Evolutionary conservation across 1,140 invertebrate species (phyloP), one percentile per base, ranked within the genome.

Genomic region (Zaprionus lachaisei): DNA sequence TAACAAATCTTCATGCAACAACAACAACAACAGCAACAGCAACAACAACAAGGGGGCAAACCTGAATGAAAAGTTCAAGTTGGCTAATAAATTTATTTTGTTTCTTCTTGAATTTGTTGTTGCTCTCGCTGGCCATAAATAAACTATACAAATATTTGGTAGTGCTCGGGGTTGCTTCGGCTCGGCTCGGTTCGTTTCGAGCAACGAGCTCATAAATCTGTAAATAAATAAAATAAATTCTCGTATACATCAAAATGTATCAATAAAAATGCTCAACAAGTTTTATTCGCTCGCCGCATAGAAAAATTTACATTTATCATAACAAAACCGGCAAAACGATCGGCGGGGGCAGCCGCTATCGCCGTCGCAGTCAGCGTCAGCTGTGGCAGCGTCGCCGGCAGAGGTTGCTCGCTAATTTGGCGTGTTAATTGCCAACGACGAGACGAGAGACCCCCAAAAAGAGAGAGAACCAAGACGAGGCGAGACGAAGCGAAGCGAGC

Each of bases 251-350:
- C 84, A 87, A 89, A 87, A 89, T 76, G 83, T 89, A 87, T 87
- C 83, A 87, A 87, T 87, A 87, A 87, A 89, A 89, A 89, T 89
- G 83, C 83, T 87, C 84, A 89, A 87, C 83, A 89, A 87, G 83
- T 89, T 87, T 87, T 86, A 68, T 72, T 66, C 38, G 58, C 51
- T 41, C 51, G 60, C 38, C 41, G 55, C 55, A 73, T 67, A 73
- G 70, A 78, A 74, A 77, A 67, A 73, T 80, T 80, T 72, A 80
- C 77, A 80, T 80, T 80, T 77, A 80, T 80, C 77, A 80, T 69
- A 77, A 73, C 51, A 73, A 64, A 73, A 68, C 58, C 60, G 55
- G 60, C 71, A 63, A 68, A 68, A 71, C 64, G 76, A 74, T 77
- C 60, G 6, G 7, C 34, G 57, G 11, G 54, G 41, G 51, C 56